These are phyloP conservation scores for Prolemur simus DNA, from an alignment of 2,113 vertebrate genomes.

Conservation along the genomic window DNA sequence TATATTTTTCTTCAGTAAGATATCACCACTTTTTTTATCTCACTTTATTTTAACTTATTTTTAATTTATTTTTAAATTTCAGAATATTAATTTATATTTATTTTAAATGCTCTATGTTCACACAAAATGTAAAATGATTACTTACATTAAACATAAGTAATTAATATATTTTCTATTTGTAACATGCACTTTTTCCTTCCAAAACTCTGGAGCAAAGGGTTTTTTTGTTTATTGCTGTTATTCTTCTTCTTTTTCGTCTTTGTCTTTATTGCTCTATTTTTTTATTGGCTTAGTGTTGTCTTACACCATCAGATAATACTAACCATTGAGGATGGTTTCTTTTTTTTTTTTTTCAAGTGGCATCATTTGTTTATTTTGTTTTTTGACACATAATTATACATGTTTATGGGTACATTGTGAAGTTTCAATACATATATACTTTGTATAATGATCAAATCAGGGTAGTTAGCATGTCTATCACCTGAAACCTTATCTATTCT, in stretches of 20 bases:
- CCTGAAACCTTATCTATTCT: too few species aligned
- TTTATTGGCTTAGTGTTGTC: neutral
- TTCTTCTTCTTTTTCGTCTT: neutral
- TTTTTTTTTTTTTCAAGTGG: too few species aligned
- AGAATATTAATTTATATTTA: neutral
- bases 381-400: too few species aligned
- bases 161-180: neutral
- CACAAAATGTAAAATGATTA: neutral
- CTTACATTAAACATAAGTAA: neutral
- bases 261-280: neutral
- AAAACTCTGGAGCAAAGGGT: neutral
- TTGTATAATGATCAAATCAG: too few species aligned
- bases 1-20: neutral
- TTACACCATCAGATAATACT: neutral
- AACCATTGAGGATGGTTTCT: neutral
- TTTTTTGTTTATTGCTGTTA: neutral
- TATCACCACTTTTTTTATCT: neutral
- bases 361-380: too few species aligned
- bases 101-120: neutral
- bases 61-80: too few species aligned
- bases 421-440: too few species aligned
- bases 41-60: too few species aligned
- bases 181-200: neutral
- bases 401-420: too few species aligned
- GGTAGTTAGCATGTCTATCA: too few species aligned